Base-by-base conservation (phyloP, 2,888 invertebrate genomes). In the Mellilla xanthometata region DNA sequence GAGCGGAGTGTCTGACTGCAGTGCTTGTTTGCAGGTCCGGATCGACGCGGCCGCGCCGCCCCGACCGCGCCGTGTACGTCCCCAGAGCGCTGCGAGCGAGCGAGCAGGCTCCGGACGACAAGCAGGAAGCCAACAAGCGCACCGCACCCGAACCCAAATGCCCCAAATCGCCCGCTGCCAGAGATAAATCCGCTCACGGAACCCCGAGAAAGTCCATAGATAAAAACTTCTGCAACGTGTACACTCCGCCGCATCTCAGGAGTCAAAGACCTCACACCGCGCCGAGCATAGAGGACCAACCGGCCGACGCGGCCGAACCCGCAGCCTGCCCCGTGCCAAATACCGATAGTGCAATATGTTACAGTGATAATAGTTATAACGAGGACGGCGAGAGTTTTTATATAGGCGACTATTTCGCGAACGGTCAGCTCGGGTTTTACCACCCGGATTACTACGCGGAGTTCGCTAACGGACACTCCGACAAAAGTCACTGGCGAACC, bases 21-120 rank as follows among this genome's bases (percentile, higher is more conserved):
- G 24, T n/a, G 24, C n/a, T 24, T 24, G 24, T 68, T 52, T 31
- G 28, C 74, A 86, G 85, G 70, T 75, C 84, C 56, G 81, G 79
- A 39, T 75, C 87, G 39, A 65, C 80, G 31, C 87, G 76, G 60
- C 86, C 87, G 30, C 92, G 93, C 45, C 91, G 95, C 56, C 95
- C 95, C 33, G 95, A 95, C 77, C 92, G 94, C 27, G 95, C 94
- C 11, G 93, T 95, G 36, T 96, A 95, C 87, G 93, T 95, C 50
- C 95, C 95, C 49, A 91, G 94, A 68, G 94, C 93, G 49, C 88
- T 93, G 51, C 91, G 93, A 47, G 64, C 73, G 13, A 69, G 81
- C n/a, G 77, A 81, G 38, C 65, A 52, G 24, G 39, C 56, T 3
- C 33, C 58, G 3, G 74, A 76, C 22, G 80, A 79, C 47, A 73